A percentile compares a stretch with the other conserved stretches of the same genome.
Evolutionary conservation across 2,797 vertebrate genomes (phyloP).

Genomic region (Cheirogaleus major): DNA sequence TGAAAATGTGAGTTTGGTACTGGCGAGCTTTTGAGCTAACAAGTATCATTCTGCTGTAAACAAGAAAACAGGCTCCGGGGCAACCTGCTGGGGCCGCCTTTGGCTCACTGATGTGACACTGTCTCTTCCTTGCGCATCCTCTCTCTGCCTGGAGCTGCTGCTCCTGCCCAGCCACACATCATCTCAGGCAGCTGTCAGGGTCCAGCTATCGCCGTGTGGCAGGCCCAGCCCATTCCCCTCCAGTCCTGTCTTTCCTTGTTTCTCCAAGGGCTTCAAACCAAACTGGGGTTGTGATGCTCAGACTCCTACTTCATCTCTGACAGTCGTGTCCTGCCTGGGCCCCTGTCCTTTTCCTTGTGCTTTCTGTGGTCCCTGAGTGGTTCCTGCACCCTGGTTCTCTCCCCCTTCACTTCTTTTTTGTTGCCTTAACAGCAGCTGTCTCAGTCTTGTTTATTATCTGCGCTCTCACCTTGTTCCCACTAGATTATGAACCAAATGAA

Average conservation of each 20-base stretch:
- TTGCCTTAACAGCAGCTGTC: background rate
- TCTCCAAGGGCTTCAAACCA: background rate
- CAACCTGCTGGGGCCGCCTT: too few relatives aligned
- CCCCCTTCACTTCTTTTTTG: background rate
- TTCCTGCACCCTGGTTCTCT: background rate
- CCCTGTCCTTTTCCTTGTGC: background rate
- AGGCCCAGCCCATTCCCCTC: background rate
- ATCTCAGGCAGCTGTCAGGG: background rate
- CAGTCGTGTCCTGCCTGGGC: background rate
- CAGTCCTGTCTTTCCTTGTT: background rate
- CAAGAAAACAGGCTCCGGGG: background rate
- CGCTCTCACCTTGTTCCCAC: background rate
- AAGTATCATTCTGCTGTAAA: background rate
- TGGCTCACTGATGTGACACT: background rate
- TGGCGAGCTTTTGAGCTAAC: background rate
- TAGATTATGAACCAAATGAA: background rate
- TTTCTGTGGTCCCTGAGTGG: background rate
- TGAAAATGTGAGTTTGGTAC: background rate
- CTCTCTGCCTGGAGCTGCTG: background rate
- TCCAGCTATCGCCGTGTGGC: too few relatives aligned
- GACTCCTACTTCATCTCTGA: background rate
- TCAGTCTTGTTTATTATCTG: background rate
- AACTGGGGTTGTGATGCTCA: too few relatives aligned
- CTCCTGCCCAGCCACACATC: background rate
- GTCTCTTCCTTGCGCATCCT: background rate